Conservation (phyloP, 2,888 invertebrate species). For the Nipponacmea schrenckii region DNA sequence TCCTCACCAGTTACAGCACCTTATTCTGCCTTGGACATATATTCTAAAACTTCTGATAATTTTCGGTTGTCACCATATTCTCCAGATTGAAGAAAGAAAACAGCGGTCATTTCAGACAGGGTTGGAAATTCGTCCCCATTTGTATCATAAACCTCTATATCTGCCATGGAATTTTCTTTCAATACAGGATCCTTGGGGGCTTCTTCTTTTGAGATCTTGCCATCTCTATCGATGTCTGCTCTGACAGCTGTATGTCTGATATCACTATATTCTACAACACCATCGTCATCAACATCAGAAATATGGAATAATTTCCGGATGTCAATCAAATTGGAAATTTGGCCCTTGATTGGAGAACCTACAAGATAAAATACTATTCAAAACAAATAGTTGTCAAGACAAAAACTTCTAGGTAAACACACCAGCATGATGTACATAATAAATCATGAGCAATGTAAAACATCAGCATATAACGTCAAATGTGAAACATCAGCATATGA, state of each 20-base stretch:
- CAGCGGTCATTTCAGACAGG: not conserved
- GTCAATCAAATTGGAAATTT: too few species aligned
- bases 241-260: not conserved
- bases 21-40: not conserved
- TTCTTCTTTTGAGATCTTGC: not conserved
- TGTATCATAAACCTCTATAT: not conserved
- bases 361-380: too few species aligned
- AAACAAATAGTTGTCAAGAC: too few species aligned
- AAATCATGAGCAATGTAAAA: too few species aligned
- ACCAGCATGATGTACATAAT: too few species aligned
- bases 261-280: not conserved
- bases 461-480: too few species aligned
- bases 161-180: not conserved
- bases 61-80: not conserved
- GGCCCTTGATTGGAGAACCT: too few species aligned
- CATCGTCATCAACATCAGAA: not conserved
- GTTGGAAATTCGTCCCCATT: not conserved
- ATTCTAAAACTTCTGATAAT: not conserved
- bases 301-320: too few species aligned
- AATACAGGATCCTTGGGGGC: not conserved
- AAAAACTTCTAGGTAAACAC: too few species aligned
- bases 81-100: not conserved
- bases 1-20: not conserved
- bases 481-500: too few species aligned
- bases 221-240: not conserved